Base-by-base conservation (phyloP, 2,888 invertebrate genomes). In the Latrodectus hesperus region DNA sequence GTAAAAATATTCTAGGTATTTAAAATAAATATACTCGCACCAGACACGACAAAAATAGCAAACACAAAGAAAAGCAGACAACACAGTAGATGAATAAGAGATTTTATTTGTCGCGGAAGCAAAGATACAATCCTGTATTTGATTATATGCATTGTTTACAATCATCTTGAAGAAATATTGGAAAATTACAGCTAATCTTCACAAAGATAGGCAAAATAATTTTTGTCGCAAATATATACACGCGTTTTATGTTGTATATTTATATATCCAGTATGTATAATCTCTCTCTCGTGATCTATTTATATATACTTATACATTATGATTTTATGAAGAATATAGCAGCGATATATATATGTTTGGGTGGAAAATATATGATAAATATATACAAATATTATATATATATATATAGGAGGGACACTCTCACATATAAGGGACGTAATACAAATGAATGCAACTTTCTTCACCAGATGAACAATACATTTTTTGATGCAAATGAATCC, bases 191-290 rank as follows among this genome's bases (percentile, higher is more conserved):
- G 38, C 74, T 79, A 74, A 65, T 67, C 22, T 74, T 85, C 78
- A 79, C 74, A 73, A 55, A 79, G 75, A 85, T 85, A 79, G 85
- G 85, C 79, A 85, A 85, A 85, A 85, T 85, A 85, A 22, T 68
- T 74, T 64, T 68, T 79, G 17, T 78, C 26, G 55, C 52, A 53
- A 16, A 17, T 81, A 81, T 73, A n/a, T 82, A 68, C 75, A 68
- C 53, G 68, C 68, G 60, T 82, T 60, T 55, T 55, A 55, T 55
- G 12, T 60, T 60, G 6, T 60, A 60, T 60, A 60, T 60, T 67
- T 73, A 73, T 60, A 81, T 65, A 81, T 65, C 65, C 74, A n/a
- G 17, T 49, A 51, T 73, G 73, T 65, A 72, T 73, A 73, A 60
- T 65, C 53, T 22, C 49, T 38, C 53, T 55, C 68, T 82, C 51